Evolutionary conservation across 2,888 invertebrate species (phyloP).

Genomic region (Andrena bucephala): DNA sequence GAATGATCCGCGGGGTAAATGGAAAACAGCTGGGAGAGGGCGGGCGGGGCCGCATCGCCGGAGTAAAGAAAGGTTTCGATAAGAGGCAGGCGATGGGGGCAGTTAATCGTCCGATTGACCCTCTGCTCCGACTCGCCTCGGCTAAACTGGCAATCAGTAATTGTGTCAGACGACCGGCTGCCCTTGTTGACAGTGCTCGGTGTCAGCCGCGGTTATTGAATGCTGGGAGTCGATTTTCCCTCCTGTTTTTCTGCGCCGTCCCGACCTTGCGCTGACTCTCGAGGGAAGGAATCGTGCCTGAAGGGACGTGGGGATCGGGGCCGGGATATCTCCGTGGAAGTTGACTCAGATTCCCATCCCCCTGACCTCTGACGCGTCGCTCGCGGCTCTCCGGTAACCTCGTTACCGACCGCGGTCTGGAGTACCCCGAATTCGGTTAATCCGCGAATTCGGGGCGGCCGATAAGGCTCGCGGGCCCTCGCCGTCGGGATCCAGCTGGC

Average conservation of each 20-base stretch:
- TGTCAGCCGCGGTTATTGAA: constrained; percentile 23
- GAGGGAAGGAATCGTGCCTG: not conserved
- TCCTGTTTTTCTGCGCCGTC: not conserved
- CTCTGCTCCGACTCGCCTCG: constrained; percentile 36
- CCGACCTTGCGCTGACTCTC: not conserved
- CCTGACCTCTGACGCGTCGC: too few relatives aligned
- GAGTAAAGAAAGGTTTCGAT: constrained; percentile 49
- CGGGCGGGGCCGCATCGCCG: constrained; percentile 15
- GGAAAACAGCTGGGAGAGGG: constrained; percentile 11
- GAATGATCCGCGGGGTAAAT: constrained; percentile 35
- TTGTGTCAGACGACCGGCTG: constrained; percentile 58
- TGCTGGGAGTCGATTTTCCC: constrained; percentile 22
- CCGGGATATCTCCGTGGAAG: not conserved
- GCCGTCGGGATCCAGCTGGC: not conserved
- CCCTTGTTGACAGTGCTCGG: constrained; percentile 56
- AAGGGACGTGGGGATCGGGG: too few relatives aligned
- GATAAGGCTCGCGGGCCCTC: constrained; percentile 2
- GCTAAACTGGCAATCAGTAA: constrained; percentile 54
- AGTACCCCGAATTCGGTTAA: not conserved
- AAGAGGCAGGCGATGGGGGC: constrained; percentile 40
- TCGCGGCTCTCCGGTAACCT: not conserved
- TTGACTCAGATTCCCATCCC: not conserved
- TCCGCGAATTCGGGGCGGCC: not conserved
- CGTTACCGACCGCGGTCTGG: not conserved
- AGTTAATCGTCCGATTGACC: constrained; percentile 62